These are phyloP conservation scores for Trematomus bernacchii DNA, from an alignment of 2,797 vertebrate genomes.

Conservation along the genomic window DNA sequence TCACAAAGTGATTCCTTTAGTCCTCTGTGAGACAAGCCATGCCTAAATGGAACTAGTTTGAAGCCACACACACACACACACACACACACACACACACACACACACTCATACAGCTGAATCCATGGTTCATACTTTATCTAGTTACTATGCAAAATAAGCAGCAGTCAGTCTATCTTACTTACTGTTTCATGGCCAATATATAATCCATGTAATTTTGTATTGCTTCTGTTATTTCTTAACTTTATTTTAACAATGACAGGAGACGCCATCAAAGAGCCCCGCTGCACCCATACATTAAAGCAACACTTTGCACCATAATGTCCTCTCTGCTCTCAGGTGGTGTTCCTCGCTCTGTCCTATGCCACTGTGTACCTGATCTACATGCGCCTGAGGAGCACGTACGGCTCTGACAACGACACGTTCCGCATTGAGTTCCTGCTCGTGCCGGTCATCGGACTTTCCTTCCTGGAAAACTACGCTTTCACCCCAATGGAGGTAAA, in stretches of 20 bases:
- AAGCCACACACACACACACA: background rate
- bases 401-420: constrained; percentile 91
- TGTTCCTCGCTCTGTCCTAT: constrained; percentile 93
- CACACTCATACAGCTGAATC: no score
- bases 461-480: constrained; percentile 94
- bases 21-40: background rate
- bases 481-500: constrained; percentile 93
- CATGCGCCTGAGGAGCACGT: constrained; percentile 89
- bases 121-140: background rate
- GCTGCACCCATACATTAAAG: no score
- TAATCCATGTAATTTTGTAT: no score
- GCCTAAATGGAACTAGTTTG: background rate
- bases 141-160: background rate
- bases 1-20: background rate
- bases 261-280: no score
- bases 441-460: constrained; percentile 92
- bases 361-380: constrained; percentile 95
- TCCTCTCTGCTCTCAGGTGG: constrained; percentile 82
- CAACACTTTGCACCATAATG: no score
- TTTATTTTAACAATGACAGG: no score
- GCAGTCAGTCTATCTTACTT: background rate
- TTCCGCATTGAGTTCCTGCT: constrained; percentile 96
- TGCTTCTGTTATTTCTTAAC: no score
- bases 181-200: background rate
- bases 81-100: no score